phyloP scores from a whole-genome alignment of 2,113 vertebrate genomes.

The Setophaga coronata region DNA sequence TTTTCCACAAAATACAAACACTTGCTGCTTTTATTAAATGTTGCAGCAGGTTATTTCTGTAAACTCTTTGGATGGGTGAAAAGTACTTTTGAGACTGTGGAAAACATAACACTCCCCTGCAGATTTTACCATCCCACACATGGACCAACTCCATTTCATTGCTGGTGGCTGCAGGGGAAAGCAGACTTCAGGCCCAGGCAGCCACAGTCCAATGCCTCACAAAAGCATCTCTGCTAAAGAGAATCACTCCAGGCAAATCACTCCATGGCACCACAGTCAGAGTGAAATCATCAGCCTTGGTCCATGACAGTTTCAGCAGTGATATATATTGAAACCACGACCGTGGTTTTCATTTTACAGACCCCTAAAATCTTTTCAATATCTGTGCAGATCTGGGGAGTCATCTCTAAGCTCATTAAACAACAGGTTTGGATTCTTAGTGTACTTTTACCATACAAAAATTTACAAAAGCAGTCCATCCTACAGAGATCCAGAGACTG shows the following conservation, averaged over 20 bases:
- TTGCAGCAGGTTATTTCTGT: neutral
- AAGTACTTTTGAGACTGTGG: neutral
- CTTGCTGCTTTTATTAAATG: neutral
- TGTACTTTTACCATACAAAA: neutral
- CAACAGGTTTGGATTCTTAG: neutral
- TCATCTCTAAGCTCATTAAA: neutral
- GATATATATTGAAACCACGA: neutral
- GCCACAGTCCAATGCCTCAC: neutral
- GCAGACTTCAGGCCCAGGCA: neutral
- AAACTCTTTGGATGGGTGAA: neutral
- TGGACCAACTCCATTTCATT: neutral
- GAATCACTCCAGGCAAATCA: neutral
- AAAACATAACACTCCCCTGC: neutral
- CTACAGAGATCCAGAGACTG: neutral
- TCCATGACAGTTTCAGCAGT: neutral
- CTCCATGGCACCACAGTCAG: neutral
- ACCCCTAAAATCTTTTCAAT: neutral
- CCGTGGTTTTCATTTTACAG: neutral
- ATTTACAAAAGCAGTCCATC: neutral
- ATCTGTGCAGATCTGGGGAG: neutral
- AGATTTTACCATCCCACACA: neutral
- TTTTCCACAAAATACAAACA: neutral
- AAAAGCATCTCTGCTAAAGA: neutral
- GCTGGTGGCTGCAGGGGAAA: neutral
- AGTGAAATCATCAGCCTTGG: neutral